Evolutionary conservation across 2,797 vertebrate genomes (phyloP), one percentile per base, ranked within the genome.

Genomic region (Hylomyscus alleni): DNA sequence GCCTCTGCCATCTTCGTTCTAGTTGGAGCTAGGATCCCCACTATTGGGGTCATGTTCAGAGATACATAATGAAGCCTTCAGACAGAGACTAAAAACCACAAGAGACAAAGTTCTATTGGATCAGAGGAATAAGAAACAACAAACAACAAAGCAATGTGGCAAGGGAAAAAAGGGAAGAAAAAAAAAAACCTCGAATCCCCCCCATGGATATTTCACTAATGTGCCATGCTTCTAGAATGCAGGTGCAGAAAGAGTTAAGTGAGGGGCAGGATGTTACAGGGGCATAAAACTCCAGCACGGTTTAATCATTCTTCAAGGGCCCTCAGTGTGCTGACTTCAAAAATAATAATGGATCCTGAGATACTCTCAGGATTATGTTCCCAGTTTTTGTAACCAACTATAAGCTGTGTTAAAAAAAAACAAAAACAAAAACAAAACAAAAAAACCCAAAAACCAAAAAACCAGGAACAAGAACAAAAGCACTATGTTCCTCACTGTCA

Each of bases 151-250:
- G 22, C 47, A 54, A 37, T 12, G 12, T 8, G 4, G 44, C 7
- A 44, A 40, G 11, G 44, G 15, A 1, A 44, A 15, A 34, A 47
- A 3, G 3, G 1, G 3, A 34, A 15, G 1, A 2, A 12, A 26
- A 12, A 14, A 4, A 19, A 76, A 11, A 77, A 15, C 31, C 34
- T 47, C 29, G 58, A 83, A 88, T n/a, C n/a, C n/a, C 7, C 84
- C 89, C 84, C 89, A 31, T 0, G 58, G 62, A 24, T 69, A 37
- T 50, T 92, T 75, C 60, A n/a, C 29, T 56, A 92, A 94, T 67
- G 56, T 75, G 67, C 24, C 47, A 34, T 40, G 76, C 89, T 94
- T 94, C 77, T 72, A 93, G 69, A 90, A 86, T 67, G 52, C 24
- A 56, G 44, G 47, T 9, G 26, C 44, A 50, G 76, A 62, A 88